These are phyloP conservation scores for Syndactyla subalaris DNA, from an alignment of 2,797 vertebrate genomes.

Conservation along the genomic window DNA sequence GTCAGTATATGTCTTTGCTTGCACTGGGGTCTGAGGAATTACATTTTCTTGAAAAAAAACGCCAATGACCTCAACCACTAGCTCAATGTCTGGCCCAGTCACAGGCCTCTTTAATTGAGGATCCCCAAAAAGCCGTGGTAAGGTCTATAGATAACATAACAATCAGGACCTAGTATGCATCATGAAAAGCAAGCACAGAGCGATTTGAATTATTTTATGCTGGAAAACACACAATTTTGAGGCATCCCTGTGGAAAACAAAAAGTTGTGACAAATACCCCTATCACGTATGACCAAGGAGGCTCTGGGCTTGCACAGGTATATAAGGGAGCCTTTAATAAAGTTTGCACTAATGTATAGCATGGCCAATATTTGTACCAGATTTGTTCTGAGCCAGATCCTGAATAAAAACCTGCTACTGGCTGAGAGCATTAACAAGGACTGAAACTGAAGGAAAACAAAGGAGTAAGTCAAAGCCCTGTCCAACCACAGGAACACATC, in stretches of 20 bases:
- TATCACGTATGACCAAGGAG: neutral
- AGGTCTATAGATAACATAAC: neutral
- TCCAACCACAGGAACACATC: neutral
- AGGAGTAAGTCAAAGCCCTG: neutral
- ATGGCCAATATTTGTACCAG: neutral
- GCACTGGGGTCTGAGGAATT: neutral
- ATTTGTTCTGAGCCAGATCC: neutral
- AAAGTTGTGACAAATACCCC: neutral
- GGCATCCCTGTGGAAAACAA: neutral
- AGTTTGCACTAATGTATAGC: neutral
- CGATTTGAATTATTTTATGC: neutral
- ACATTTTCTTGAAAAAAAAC: neutral
- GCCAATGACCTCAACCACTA: neutral
- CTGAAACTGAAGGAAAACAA: neutral
- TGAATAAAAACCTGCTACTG: neutral
- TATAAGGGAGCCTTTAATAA: neutral
- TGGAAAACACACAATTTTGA: neutral
- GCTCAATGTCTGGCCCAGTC: neutral
- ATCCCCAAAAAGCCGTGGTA: neutral
- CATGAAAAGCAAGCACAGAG: neutral
- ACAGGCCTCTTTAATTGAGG: neutral
- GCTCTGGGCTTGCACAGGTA: rapidly evolving
- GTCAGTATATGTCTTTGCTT: neutral
- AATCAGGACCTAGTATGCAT: neutral
- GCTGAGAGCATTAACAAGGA: neutral